Evolutionary conservation across 2,888 invertebrate species (phyloP), one percentile per base, ranked within the genome.

Genomic region (Platycnemis pennipes): DNA sequence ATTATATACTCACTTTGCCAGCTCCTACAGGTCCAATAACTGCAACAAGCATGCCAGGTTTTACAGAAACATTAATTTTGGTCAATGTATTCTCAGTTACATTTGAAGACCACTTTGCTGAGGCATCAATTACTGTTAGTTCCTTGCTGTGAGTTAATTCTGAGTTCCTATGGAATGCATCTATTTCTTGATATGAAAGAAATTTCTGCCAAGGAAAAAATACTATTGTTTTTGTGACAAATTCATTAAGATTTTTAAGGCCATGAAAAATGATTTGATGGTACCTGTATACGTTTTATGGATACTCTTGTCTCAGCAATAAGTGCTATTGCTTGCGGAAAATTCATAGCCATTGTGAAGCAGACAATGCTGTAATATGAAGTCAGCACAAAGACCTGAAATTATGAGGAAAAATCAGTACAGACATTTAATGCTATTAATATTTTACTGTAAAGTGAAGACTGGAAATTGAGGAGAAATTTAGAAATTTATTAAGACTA

Each of bases 61-160:
- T 97, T 42, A 98, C 97, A 0, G 97, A 97, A 94, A 98, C 96
- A 95, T 97, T 98, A 0, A 98, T 96, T 95, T 98, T 97, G 0
- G 97, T 97, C 26, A 98, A 97, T 0, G 98, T 98, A 95, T 98
- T 97, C 89, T 95, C 95, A 0, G 94, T 94, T 16, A 95, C 94
- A 13, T 95, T 95, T 13, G 95, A 94, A 19, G 94, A 94, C 95
- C 95, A 95, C 94, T 95, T 95, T 45, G 95, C 95, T 44, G 91
- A 94, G 2, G 95, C 95, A 49, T 95, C 94, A 19, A 94, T 56
- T 16, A 95, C 63, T 19, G 77, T 86, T 37, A 95, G 86, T n/a
- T 94, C 95, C 5, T 46, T 31, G 31, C 37, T 13, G 42, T 56
- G 95, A 31, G 45, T 16, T 42, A 31, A 22, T 44, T 46, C n/a